phyloP scores from a whole-genome alignment of 2,113 vertebrate genomes.

The Neodon shergylaensis region DNA sequence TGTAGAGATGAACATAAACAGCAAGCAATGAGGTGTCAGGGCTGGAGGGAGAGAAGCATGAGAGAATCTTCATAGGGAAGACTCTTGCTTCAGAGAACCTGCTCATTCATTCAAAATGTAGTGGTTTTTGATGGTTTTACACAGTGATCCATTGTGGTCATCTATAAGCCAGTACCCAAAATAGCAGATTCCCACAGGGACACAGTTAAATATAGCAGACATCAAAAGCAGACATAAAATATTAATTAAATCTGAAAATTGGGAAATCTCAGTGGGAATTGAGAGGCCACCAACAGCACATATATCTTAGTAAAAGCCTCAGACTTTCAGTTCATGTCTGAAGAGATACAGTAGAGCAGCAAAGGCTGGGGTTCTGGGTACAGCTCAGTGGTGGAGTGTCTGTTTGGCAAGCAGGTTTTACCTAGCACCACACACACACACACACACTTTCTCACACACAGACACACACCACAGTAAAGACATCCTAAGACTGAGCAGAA shows the following conservation, averaged over 20 bases:
- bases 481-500: neutral
- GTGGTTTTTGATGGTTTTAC: neutral
- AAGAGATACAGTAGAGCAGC: neutral
- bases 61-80: neutral
- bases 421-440: neutral
- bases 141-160: neutral
- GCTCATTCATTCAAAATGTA: neutral
- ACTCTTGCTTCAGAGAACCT: neutral
- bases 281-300: neutral
- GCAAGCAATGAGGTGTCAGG: neutral
- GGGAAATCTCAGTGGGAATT: neutral
- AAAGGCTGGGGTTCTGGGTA: fast-evolving
- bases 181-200: neutral
- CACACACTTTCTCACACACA: neutral
- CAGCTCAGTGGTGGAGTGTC: neutral
- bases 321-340: neutral
- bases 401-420: neutral
- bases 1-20: neutral
- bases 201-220: neutral
- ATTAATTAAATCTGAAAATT: neutral
- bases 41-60: neutral
- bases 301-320: neutral
- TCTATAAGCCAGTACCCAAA: neutral
- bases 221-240: neutral
- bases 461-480: neutral